Percentiles rank a stretch among this genome's conserved stretches.
phyloP scores from a whole-genome alignment of 2,888 invertebrate genomes.

The Corythucha ciliata region DNA sequence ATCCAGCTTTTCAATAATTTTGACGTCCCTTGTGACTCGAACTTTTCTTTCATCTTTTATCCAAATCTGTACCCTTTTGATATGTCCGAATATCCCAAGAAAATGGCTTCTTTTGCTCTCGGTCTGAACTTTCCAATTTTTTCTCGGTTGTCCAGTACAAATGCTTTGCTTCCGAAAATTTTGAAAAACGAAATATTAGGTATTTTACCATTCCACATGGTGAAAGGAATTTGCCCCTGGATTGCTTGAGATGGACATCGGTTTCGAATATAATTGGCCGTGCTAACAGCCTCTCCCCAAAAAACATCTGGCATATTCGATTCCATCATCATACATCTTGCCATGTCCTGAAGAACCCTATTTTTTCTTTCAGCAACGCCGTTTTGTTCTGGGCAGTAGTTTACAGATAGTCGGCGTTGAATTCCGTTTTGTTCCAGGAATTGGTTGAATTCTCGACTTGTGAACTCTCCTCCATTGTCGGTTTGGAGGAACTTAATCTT shows the following conservation, averaged over 20 bases:
- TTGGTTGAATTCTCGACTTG: slow-evolving; percentile 23
- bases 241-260: slow-evolving; percentile 12
- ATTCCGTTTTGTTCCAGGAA: slow-evolving; percentile 11
- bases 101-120: slow-evolving; percentile 10
- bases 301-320: slow-evolving; percentile 4
- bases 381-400: slow-evolving; percentile 15
- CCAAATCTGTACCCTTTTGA: slow-evolving; percentile 14
- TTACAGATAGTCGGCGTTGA: slow-evolving; percentile 12
- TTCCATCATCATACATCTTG: slow-evolving; percentile 15
- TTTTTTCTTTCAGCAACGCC: slow-evolving; percentile 16
- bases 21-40: slow-evolving; percentile 14
- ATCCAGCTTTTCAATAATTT: no score
- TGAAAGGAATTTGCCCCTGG: slow-evolving; percentile 6
- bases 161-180: slow-evolving; percentile 15
- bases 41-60: slow-evolving; percentile 7
- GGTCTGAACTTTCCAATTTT: slow-evolving; percentile 14
- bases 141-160: slow-evolving; percentile 11
- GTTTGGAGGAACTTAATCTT: slow-evolving; percentile 33
- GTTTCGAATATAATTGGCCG: slow-evolving; percentile 16
- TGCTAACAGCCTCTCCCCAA: slow-evolving; percentile 19
- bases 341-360: slow-evolving; percentile 15
- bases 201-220: slow-evolving; percentile 10
- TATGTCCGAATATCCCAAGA: slow-evolving; percentile 12
- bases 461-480: slow-evolving; percentile 34
- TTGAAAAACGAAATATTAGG: slow-evolving; percentile 8